Base-by-base conservation (phyloP, 2,113 vertebrate species). In the Phainopepla nitens region DNA sequence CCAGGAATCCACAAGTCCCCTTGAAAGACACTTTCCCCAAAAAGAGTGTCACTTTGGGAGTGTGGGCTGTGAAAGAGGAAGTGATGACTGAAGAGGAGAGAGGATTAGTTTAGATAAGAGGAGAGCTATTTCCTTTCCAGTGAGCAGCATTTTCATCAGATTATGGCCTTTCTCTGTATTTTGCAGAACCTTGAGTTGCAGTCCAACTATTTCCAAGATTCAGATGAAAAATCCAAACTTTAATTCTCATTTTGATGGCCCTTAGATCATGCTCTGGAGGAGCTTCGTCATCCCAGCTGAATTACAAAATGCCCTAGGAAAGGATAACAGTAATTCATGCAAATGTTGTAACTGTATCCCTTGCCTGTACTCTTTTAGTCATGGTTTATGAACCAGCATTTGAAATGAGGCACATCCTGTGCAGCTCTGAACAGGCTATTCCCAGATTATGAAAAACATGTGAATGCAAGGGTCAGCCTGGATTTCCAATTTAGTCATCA, bases 361-460 rank as follows among this genome's bases (percentile, higher is more conserved):
- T 49, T 58, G 58, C 62, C 23, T 77, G 85, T 71, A 56, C 82
- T 73, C 76, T 83, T 62, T 94, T 92, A 95, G 85, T 78, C 93
- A 95, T 87, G 39, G 90, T 36, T 93, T 95, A 92, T 83, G 92
- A 95, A 94, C 64, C 85, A 90, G 71, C 51, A 73, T 93, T 50
- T 5, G 7, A 77, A 96, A 94, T 95, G 82, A 97, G 85, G 92
- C 92, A 94, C 76, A 96, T 96, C 96, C 94, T 96, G 93, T 92
- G 36, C 71, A 90, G 56, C 68, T 77, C 60, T 68, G 68, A 75
- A 64, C 71, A 87, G 82, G 15, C 47, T 81, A 53, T 93, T 94
- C 75, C 94, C 82, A 89, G 79, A 92, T 95, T 86, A 78, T 88
- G 88, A 97, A 95, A 96, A 81, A 31, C 91, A 94, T 33, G 58